Percentiles rank a stretch among this genome's conserved stretches.
Evolutionary conservation across 2,888 invertebrate species (phyloP).

Genomic region (Hypomecis atomaria): DNA sequence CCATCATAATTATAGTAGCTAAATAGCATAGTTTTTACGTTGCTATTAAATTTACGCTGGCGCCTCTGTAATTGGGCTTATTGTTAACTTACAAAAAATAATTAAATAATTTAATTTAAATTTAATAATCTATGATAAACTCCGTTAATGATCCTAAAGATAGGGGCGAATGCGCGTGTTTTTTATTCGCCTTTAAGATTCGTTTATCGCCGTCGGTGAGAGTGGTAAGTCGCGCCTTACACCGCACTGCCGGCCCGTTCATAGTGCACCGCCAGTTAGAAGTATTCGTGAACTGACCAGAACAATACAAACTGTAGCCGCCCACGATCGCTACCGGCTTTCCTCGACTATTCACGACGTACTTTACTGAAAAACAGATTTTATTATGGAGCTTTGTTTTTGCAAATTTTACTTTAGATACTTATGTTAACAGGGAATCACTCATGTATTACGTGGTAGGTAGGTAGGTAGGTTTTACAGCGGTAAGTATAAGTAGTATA

Average conservation of each 20-base stretch:
- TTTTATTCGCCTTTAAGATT: neutral
- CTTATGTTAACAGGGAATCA: too few relatives aligned
- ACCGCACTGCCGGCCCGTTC: neutral
- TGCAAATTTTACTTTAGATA: too few relatives aligned
- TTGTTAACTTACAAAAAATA: too few relatives aligned
- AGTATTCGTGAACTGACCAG: neutral
- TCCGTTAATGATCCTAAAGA: neutral
- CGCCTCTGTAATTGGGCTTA: too few relatives aligned
- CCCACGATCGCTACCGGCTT: neutral
- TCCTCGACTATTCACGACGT: neutral
- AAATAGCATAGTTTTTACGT: too few relatives aligned
- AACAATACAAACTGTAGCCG: constrained; percentile 6
- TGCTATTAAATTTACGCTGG: too few relatives aligned
- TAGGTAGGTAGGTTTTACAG: too few relatives aligned
- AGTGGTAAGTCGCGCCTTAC: neutral
- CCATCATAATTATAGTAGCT: too few relatives aligned
- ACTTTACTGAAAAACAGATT: constrained; percentile 3
- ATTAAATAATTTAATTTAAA: neutral
- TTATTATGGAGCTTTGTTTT: too few relatives aligned
- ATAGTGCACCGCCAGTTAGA: neutral
- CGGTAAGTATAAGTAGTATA: too few relatives aligned
- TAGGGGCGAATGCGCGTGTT: neutral
- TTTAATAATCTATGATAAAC: neutral
- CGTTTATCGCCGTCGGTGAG: neutral
- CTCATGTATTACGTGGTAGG: neutral